phyloP scores from a whole-genome alignment of 2,797 vertebrate genomes.

The Gambelia wislizenii region DNA sequence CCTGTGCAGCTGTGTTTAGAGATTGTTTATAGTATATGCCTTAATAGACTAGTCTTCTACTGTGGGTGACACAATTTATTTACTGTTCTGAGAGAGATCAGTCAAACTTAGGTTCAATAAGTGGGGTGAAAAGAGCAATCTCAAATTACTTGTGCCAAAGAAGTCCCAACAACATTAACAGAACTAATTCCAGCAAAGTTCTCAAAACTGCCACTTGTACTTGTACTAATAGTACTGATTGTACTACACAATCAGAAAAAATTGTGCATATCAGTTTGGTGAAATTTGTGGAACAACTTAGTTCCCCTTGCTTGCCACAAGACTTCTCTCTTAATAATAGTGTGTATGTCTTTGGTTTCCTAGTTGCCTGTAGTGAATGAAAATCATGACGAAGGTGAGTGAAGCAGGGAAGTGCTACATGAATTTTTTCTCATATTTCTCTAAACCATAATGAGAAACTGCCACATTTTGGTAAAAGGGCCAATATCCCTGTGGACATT shows the following conservation, averaged over 20 bases:
- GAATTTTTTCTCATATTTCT: neutral
- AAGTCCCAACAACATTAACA: neutral
- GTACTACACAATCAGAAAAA: too few species aligned
- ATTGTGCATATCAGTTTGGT: too few species aligned
- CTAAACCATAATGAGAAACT: neutral
- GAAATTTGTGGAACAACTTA: too few species aligned
- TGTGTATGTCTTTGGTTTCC: too few species aligned
- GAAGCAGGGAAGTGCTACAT: neutral
- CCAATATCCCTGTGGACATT: too few species aligned
- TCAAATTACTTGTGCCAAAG: neutral
- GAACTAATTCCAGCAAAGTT: too few species aligned
- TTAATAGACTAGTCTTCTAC: neutral
- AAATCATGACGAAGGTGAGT: neutral
- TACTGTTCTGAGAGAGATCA: neutral
- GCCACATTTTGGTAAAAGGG: neutral
- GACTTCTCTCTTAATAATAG: neutral
- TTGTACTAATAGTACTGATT: too few species aligned
- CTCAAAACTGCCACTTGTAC: too few species aligned
- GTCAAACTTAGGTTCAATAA: neutral
- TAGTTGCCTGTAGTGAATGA: neutral
- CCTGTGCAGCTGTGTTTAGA: too few species aligned
- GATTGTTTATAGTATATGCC: neutral
- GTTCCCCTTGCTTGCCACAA: neutral
- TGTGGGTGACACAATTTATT: neutral
- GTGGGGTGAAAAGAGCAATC: neutral